Evolutionary conservation across 1,140 invertebrate species (phyloP), one percentile per base, ranked within the genome.

Genomic region (Trachelipus rathkii): DNA sequence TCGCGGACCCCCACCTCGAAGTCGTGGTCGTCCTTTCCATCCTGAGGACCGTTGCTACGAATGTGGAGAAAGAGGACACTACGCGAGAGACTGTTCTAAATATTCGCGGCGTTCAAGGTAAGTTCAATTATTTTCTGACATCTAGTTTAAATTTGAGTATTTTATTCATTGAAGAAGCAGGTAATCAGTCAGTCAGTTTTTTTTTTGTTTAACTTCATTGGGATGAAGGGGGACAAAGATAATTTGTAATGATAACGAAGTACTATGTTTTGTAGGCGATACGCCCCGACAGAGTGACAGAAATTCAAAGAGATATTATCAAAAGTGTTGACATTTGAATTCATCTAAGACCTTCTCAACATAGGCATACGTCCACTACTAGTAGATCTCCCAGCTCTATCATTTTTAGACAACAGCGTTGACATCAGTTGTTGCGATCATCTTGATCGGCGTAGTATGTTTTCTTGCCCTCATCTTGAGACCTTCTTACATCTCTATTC

Each of bases 11-110:
- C 73, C 73, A 60, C 73, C 73, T n/a, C 72, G 72, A n/a, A 44
- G 53, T 8, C 43, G 73, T 3, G 73, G 66, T 23, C 66, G 69
- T 43, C 73, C 73, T 44, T 75, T 75, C 73, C 73, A 75, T 33
- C 73, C 73, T 19, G 73, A 75, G 19, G 73, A 75, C 60, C 53
- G 69, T 21, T 75, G 73, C 24, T 75, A 75, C 23, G 73, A 75
- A 67, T 75, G 73, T 68, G 73, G 73, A 11, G 73, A 75, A 24
- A 46, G 66, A 19, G 73, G 73, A 6, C 73, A 75, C 73, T 75
- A 75, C 44, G 73, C 73, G 23, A 60, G 73, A 23, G 73, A 75
- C 66, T 75, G 73, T 44, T 44, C 43, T n/a, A 68, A 43, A 67
- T 68, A 75, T 67, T 75, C 73, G 50, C 50, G 50, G 3, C 50